Base-by-base conservation (phyloP, 2,797 vertebrate species). In the Catostomus latipinnis region DNA sequence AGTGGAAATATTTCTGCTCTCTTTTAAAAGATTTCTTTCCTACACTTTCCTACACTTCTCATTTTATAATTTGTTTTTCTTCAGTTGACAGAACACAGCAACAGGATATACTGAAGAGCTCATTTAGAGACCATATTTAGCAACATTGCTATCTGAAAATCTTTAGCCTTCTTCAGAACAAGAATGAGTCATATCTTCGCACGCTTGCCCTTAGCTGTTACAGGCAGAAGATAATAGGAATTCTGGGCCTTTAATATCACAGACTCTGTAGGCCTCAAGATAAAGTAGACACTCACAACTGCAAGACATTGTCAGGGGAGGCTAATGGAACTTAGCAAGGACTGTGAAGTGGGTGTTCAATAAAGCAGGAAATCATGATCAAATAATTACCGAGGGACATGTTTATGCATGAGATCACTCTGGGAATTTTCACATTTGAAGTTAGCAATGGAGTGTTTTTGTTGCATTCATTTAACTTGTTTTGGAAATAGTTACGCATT, bases 181-280 rank as follows among this genome's bases (percentile, higher is more conserved):
- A 54, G 70, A 72, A 58, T 73, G 72, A 76, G 61, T 78, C 75
- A 60, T 75, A 60, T 81, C 71, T 60, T 12, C 18, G 22, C 1
- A 0, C 58, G 43, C 54, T 49, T 54, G 72, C 49, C 66, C 66
- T 49, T 52, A 61, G 22, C 67, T 65, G 56, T 62, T 65, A 63
- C 53, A 60, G 57, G 6, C n/a, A 4, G n/a, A 8, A 56, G 83
- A 87, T 87, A 87, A 85, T 60, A 74, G 14, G 11, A 69, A 74
- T 50, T 57, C 57, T 10, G 46, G 70, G 70, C 56, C 80, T 83
- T 77, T 82, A 78, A 83, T 82, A 80, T 78, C 58, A 22, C 8
- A 9, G 66, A 57, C 56, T 67, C 65, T 61, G 56, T 68, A 71
- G 69, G 53, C 50, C 22, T 56, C 6, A 12, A 74, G 80, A 83